A percentile compares a stretch with the other conserved stretches of the same genome.
Conservation (phyloP, 1,140 invertebrate genomes). For the Arion vulgaris region DNA sequence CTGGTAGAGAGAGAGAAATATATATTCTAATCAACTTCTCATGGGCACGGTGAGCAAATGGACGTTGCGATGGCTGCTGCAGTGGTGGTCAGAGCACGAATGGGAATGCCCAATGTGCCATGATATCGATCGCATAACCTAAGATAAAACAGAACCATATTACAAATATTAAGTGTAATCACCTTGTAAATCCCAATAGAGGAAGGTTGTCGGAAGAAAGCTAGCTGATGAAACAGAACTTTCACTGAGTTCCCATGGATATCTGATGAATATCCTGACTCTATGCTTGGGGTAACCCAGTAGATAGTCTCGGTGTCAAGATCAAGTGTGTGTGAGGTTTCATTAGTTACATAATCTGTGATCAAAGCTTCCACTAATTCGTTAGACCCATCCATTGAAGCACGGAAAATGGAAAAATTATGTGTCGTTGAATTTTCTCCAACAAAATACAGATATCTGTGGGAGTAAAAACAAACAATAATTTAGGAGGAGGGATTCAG, state of each 20-base stretch:
- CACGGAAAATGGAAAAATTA: slow-evolving; percentile 90
- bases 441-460: slow-evolving; percentile 30
- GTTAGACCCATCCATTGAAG: slow-evolving; percentile 87
- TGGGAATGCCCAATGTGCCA: no score
- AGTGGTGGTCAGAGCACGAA: no score
- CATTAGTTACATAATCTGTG: slow-evolving; percentile 50
- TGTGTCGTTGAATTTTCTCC: slow-evolving; percentile 66
- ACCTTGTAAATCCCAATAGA: background rate
- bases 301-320: slow-evolving; percentile 50
- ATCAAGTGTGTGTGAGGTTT: slow-evolving; percentile 64
- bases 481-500: no score
- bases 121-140: no score
- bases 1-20: no score
- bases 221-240: background rate
- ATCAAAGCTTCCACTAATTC: slow-evolving; percentile 44
- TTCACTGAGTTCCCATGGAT: background rate
- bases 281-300: slow-evolving; percentile 44
- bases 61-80: no score
- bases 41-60: no score
- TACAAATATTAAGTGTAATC: no score
- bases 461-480: background rate
- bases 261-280: background rate
- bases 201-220: background rate
- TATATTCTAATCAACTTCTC: no score
- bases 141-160: no score